Conservation (phyloP, 2,113 vertebrate species). For the Turnix velox region DNA sequence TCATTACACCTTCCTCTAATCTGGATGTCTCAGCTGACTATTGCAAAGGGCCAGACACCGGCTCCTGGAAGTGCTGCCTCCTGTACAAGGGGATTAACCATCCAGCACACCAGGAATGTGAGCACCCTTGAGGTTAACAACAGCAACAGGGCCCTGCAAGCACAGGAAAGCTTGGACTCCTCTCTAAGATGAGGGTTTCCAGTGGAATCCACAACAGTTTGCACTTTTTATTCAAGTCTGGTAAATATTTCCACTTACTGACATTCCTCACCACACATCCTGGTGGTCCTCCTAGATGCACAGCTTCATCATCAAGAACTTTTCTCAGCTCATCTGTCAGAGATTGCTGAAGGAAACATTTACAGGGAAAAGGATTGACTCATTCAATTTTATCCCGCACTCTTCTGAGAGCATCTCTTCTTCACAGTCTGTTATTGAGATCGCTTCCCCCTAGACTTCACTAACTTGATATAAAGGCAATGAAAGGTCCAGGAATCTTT, state of each 20-base stretch:
- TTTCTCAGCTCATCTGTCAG: background rate
- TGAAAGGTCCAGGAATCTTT: background rate
- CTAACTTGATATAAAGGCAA: background rate
- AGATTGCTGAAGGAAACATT: background rate
- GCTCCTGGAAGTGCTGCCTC: background rate
- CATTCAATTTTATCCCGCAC: background rate
- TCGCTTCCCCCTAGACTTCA: background rate
- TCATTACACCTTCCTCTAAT: background rate
- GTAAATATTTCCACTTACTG: background rate
- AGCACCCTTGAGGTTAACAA: background rate
- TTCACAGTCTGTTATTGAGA: background rate
- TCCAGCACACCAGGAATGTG: fast-evolving
- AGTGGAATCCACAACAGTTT: background rate
- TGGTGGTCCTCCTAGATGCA: background rate
- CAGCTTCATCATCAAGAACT: background rate
- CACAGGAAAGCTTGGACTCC: fast-evolving
- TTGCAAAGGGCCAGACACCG: background rate
- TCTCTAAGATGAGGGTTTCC: fast-evolving
- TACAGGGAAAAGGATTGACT: background rate
- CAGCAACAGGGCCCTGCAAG: background rate
- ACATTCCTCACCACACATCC: background rate
- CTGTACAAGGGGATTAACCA: background rate
- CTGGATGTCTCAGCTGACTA: background rate
- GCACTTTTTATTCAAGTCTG: background rate
- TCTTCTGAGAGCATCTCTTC: background rate